phyloP scores from a whole-genome alignment of 64 coral and sea anemone genomes.

The Montipora sp. region DNA sequence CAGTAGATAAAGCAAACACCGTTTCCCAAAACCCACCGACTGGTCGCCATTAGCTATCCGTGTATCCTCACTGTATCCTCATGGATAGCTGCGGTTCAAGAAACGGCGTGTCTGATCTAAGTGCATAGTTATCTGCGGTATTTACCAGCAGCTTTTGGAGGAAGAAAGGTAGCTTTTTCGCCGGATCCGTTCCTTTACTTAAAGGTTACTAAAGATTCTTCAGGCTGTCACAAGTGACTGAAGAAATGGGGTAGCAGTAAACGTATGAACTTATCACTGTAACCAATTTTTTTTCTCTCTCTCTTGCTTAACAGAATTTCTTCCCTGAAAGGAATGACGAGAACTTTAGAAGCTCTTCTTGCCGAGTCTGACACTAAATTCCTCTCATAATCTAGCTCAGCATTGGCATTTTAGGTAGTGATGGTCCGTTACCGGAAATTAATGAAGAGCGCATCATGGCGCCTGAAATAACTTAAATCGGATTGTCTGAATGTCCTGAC shows the following conservation, averaged over 20 bases:
- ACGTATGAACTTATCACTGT: background rate
- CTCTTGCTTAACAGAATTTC: slow-evolving; percentile 51
- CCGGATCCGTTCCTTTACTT: too few species aligned
- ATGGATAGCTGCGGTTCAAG: too few species aligned
- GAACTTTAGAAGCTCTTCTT: slow-evolving; percentile 65
- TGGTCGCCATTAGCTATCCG: too few species aligned
- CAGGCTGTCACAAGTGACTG: too few species aligned
- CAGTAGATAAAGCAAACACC: too few species aligned
- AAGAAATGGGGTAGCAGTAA: background rate
- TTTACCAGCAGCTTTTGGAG: too few species aligned
- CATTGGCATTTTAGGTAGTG: background rate
- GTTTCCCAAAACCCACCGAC: too few species aligned
- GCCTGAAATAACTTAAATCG: background rate
- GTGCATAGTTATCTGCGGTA: too few species aligned
- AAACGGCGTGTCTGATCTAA: too few species aligned
- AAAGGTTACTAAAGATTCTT: too few species aligned
- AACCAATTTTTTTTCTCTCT: background rate
- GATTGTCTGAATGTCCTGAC: background rate
- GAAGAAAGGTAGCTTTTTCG: too few species aligned
- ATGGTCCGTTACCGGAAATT: background rate
- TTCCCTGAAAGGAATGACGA: slow-evolving; percentile 70
- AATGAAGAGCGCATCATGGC: background rate
- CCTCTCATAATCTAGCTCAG: background rate
- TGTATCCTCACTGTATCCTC: too few species aligned
- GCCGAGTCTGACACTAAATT: slow-evolving; percentile 73